Percentiles rank a stretch among this genome's conserved stretches.
Evolutionary conservation across 2,888 invertebrate genomes (phyloP).

Genomic region (Pollenia griseotomentosa): DNA sequence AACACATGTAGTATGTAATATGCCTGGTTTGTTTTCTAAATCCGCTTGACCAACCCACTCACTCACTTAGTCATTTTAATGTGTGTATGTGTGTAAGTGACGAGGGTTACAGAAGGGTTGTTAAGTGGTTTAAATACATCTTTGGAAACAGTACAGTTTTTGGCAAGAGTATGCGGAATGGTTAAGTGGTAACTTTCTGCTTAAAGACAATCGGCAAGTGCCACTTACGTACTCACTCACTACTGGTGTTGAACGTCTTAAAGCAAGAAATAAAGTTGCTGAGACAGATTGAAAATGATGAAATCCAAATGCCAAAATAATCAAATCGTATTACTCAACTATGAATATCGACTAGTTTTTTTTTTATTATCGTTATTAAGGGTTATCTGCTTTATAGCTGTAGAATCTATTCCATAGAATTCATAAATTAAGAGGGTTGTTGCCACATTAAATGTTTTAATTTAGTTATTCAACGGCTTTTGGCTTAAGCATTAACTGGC

Average conservation of each 20-base stretch:
- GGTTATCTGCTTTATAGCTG: slow-evolving; percentile 41
- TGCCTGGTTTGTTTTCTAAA: slow-evolving; percentile 60
- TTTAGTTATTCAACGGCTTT: slow-evolving; percentile 56
- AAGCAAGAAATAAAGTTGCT: background rate
- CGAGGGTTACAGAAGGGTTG: slow-evolving; percentile 54
- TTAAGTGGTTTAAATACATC: slow-evolving; percentile 55
- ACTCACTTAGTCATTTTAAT: slow-evolving; percentile 39
- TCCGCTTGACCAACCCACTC: slow-evolving; percentile 69
- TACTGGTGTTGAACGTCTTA: slow-evolving; percentile 34
- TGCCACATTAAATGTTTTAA: slow-evolving; percentile 53
- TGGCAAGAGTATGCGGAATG: background rate
- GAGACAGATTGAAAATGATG: slow-evolving; percentile 6
- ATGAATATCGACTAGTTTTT: background rate
- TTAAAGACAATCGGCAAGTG: slow-evolving; percentile 69
- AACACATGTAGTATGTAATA: slow-evolving; percentile 59
- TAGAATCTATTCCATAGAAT: background rate
- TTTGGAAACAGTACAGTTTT: background rate
- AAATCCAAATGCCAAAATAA: slow-evolving; percentile 32
- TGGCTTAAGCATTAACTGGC: slow-evolving; percentile 57
- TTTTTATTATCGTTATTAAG: slow-evolving; percentile 19
- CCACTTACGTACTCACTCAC: background rate
- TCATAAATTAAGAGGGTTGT: background rate
- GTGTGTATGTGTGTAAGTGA: background rate
- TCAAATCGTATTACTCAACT: slow-evolving; percentile 26
- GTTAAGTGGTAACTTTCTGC: slow-evolving; percentile 64